Evolutionary conservation across 2,797 vertebrate species (phyloP), one percentile per base, ranked within the genome.

Genomic region (Podargus strigoides): DNA sequence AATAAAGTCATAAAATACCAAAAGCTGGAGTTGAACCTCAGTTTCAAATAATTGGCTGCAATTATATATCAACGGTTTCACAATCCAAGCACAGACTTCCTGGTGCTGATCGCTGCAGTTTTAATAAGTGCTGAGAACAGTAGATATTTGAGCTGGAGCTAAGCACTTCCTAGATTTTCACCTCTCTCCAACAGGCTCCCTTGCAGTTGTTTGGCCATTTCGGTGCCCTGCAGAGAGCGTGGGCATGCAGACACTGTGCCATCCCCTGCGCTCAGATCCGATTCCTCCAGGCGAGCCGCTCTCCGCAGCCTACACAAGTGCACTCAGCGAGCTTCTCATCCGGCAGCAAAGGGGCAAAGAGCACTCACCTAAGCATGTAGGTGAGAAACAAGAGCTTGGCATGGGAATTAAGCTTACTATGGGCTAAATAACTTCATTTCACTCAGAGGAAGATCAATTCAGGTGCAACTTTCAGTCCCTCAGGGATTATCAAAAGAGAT

Each of bases 41-140:
- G 17, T 30, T 77, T 55, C 64, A 75, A 58, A 53, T 3, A 24
- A 53, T 27, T 3, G 1, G 20, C 1, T 46, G 42, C 52, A 32
- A 44, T 69, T 52, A 60, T 6, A 12, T 14, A 46, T 39, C 50
- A 70, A 63, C 30, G 32, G 46, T 10, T 68, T 53, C 80, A 76
- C 89, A 64, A 13, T 4, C 52, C 34, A 55, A 81, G 59, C 12
- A 3, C 69, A 68, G 79, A 34, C 62, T 73, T 84, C 56, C 58
- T 44, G 58, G 34, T 89, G 90, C 92, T 81, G 93, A 94, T 34
- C 7, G 11, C 76, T 66, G 87, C 85, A 72, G 41, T 87, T 92
- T 63, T 10, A 41, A 2, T 7, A 74, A 26, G 28, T 46, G 79
- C 84, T 88, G 76, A 83, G 67, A 39, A 39, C 32, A 58, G 55